phyloP scores from a whole-genome alignment of 2,113 vertebrate genomes.

The Myiozetetes cayanensis region DNA sequence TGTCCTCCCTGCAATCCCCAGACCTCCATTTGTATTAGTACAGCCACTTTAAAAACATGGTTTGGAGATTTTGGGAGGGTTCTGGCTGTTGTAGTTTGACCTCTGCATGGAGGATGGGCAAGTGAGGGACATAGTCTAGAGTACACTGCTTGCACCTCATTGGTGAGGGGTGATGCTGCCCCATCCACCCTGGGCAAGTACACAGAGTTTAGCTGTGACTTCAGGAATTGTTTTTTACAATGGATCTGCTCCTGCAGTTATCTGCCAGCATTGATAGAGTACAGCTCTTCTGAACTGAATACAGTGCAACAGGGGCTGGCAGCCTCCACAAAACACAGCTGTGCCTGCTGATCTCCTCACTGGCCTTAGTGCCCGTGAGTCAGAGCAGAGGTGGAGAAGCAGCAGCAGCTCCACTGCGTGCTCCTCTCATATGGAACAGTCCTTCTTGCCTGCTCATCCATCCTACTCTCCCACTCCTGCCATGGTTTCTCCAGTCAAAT shows the following conservation, averaged over 20 bases:
- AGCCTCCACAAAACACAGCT: background rate
- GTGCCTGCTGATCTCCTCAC: background rate
- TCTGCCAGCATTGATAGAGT: background rate
- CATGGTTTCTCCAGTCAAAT: background rate
- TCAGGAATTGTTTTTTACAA: background rate
- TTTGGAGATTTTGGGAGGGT: background rate
- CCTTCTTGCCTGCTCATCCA: background rate
- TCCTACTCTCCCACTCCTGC: background rate
- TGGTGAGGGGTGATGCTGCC: background rate
- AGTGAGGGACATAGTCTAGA: background rate
- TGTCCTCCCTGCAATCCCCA: rapidly evolving
- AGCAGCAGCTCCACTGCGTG: background rate
- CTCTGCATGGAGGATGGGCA: background rate
- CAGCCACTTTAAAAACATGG: background rate
- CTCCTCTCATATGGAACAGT: background rate
- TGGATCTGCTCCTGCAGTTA: background rate
- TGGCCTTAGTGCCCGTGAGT: rapidly evolving
- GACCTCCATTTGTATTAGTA: background rate
- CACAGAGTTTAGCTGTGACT: background rate
- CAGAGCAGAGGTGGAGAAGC: background rate
- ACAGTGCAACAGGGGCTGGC: background rate
- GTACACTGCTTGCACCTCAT: rapidly evolving
- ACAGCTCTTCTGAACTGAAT: background rate
- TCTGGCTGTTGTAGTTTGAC: background rate
- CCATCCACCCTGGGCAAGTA: background rate